phyloP scores from a whole-genome alignment of 2,888 invertebrate species.

The Drosophila suboccidentalis region DNA sequence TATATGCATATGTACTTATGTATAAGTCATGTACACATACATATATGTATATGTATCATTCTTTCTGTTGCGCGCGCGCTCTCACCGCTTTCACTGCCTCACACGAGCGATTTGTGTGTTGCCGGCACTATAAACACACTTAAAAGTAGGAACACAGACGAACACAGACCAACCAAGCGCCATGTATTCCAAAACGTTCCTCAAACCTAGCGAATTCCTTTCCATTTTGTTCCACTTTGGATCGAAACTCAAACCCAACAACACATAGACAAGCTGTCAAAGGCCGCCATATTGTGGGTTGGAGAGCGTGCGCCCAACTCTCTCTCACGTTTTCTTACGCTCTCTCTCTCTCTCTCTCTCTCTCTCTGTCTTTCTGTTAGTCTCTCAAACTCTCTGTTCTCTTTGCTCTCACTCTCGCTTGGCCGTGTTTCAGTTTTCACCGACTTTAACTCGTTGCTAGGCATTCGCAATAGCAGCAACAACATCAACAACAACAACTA shows the following conservation, averaged over 20 bases:
- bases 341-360: constrained; percentile 36
- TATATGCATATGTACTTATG: constrained; percentile 7
- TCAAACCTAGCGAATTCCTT: constrained; percentile 70
- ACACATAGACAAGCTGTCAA: constrained; percentile 32
- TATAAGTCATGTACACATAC: neutral
- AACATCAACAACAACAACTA: constrained; percentile 39
- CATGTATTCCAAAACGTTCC: constrained; percentile 74
- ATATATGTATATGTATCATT: neutral
- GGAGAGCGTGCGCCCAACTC: constrained; percentile 50
- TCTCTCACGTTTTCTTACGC: constrained; percentile 32
- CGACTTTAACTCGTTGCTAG: constrained; percentile 80
- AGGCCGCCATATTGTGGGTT: constrained; percentile 66
- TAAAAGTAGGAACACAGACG: constrained; percentile 61
- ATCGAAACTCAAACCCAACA: constrained; percentile 42
- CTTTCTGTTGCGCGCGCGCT: constrained; percentile 70
- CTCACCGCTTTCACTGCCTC: constrained; percentile 72
- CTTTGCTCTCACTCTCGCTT: constrained; percentile 72
- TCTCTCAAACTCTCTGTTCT: constrained; percentile 33
- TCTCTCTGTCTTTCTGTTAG: constrained; percentile 27
- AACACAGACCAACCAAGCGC: constrained; percentile 21
- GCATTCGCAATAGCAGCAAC: constrained; percentile 50
- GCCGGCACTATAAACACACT: constrained; percentile 75
- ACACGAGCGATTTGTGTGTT: constrained; percentile 52
- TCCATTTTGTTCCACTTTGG: constrained; percentile 79
- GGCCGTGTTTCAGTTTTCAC: constrained; percentile 78